Evolutionary conservation across 2,113 vertebrate species (phyloP), one percentile per base, ranked within the genome.

Genomic region (Gadus chalcogrammus): DNA sequence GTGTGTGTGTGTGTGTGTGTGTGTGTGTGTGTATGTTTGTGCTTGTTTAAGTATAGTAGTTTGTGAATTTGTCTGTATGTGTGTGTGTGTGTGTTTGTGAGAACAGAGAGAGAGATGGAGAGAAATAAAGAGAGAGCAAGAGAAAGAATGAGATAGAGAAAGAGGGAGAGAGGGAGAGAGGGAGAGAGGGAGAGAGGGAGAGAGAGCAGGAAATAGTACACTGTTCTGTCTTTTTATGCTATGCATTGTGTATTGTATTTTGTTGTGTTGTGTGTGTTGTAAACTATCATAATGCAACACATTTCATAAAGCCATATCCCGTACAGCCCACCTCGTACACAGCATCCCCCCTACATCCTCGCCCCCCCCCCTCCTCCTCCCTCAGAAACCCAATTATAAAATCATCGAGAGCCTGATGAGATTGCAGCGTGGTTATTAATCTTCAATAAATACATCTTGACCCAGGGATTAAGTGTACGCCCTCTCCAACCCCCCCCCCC

Each of bases 381-480:
- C 74, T 73, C 73, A 78, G 85, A 90, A 90, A 91, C 79, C 81
- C 88, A 89, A 92, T 87, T 88, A 89, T 89, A 90, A 92, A 93
- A 92, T 92, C 90, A 90, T 90, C 88, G 90, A 89, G 82, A 88
- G 89, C 83, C 84, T 92, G 92, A 93, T 92, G 91, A 91, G 92
- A 92, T 92, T 92, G 88, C 88, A 87, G 90, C 85, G 85, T 72
- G 79, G 81, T 91, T 92, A 93, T 93, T 92, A 93, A 93, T 93
- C 92, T 93, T 91, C 88, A 91, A 91, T 93, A 92, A 93, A 93
- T 91, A 91, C 90, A 92, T 92, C 91, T 92, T 92, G 90, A 91
- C 86, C 86, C 76, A 74, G 82, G 90, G 91, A 93, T 92, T 93
- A 92, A 84, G 75, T 87, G 81, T 88, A 67, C 85, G 83, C 81